Percentiles rank a stretch among this genome's conserved stretches.
Conservation (phyloP, 2,888 invertebrate genomes). For the Camponotus fellah region DNA sequence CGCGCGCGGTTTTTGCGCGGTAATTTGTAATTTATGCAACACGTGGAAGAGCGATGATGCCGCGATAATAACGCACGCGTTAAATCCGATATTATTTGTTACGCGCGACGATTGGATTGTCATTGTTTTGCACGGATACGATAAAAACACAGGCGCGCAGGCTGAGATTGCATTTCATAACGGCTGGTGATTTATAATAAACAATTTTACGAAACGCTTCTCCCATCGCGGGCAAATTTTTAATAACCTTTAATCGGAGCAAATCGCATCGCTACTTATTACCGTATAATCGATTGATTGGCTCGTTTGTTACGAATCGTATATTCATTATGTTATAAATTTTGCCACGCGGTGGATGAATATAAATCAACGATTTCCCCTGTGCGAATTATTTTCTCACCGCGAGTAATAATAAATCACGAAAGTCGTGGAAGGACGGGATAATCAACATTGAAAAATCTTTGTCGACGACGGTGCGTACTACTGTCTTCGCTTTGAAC, state of each 20-base stretch:
- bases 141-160: constrained; percentile 36
- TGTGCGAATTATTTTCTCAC: constrained; percentile 40
- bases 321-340: neutral
- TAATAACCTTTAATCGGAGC: constrained; percentile 3
- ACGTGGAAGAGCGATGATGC: constrained; percentile 38
- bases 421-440: constrained; percentile 18
- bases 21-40: constrained; percentile 51
- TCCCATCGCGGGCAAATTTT: constrained; percentile 18
- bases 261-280: neutral
- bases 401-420: constrained; percentile 16
- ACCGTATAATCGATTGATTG: constrained; percentile 17
- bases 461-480: constrained; percentile 27
- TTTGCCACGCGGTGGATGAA: neutral
- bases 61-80: constrained; percentile 48
- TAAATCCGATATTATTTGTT: constrained; percentile 56
- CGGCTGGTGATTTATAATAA: constrained; percentile 47
- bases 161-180: constrained; percentile 31
- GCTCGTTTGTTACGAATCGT: constrained; percentile 1
- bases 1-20: constrained; percentile 40
- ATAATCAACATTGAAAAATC: constrained; percentile 54
- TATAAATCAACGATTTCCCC: constrained; percentile 42
- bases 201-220: constrained; percentile 40
- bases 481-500: constrained; percentile 42
- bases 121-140: constrained; percentile 42
- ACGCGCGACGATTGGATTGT: constrained; percentile 44